phyloP scores from a whole-genome alignment of 1,140 invertebrate genomes.

The Colletes gigas region DNA sequence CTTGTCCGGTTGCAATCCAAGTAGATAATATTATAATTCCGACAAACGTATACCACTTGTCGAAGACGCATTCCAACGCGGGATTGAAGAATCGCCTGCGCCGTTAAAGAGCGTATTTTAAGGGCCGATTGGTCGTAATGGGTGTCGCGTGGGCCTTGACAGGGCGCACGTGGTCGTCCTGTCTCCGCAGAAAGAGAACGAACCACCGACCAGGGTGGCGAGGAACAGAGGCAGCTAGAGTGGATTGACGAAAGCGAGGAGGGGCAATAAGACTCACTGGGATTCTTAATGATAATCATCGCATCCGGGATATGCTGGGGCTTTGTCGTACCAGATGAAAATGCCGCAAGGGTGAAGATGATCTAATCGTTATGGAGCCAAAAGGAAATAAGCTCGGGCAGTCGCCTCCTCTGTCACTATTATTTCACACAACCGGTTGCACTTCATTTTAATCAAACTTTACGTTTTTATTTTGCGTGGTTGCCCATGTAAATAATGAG shows the following conservation, averaged over 20 bases:
- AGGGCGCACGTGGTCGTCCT: slow-evolving; percentile 71
- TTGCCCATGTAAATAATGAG: neutral
- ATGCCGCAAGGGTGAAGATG: slow-evolving; percentile 57
- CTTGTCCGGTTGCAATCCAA: slow-evolving; percentile 44
- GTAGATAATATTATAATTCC: slow-evolving; percentile 56
- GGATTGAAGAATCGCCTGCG: slow-evolving; percentile 50
- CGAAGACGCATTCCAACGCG: slow-evolving; percentile 48
- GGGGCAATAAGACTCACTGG: slow-evolving; percentile 25
- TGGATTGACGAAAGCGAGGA: slow-evolving; percentile 20
- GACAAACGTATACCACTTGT: slow-evolving; percentile 35
- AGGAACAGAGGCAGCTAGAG: neutral
- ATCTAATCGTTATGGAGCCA: slow-evolving; percentile 53
- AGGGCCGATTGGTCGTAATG: slow-evolving; percentile 65
- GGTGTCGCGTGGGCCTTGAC: slow-evolving; percentile 71
- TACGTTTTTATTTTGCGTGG: slow-evolving; percentile 14
- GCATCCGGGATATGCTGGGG: slow-evolving; percentile 68
- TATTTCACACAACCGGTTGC: slow-evolving; percentile 1
- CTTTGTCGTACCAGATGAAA: slow-evolving; percentile 48
- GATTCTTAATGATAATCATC: slow-evolving; percentile 69
- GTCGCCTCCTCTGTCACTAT: neutral
- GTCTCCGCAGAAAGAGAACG: slow-evolving; percentile 53
- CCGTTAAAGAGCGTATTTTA: slow-evolving; percentile 58
- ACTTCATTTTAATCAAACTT: slow-evolving; percentile 17
- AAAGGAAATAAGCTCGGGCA: slow-evolving; percentile 12
- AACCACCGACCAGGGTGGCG: neutral